Conservation (phyloP, 2,888 invertebrate species). For the Hypercompe scribonia region DNA sequence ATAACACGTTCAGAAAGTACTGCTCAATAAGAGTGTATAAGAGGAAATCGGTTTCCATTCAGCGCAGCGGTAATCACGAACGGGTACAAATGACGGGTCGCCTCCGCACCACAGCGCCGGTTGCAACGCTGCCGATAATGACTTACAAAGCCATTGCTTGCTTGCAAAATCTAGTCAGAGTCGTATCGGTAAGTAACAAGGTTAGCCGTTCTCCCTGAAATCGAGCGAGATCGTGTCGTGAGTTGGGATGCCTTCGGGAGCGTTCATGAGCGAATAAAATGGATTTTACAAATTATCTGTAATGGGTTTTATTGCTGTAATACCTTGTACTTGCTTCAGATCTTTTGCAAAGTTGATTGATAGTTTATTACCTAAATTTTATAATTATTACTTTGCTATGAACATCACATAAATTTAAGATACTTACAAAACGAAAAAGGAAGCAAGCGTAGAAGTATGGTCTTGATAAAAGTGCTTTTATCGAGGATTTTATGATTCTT, state of each 20-base stretch:
- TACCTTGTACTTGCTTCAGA: constrained; percentile 67
- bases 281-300: constrained; percentile 76
- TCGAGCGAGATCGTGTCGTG: constrained; percentile 68
- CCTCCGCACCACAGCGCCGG: constrained; percentile 43
- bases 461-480: constrained; percentile 75
- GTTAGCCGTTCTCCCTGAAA: constrained; percentile 67
- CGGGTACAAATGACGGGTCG: constrained; percentile 68
- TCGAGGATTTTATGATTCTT: constrained; percentile 78
- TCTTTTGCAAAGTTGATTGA: constrained; percentile 61
- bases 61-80: constrained; percentile 75
- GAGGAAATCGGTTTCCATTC: constrained; percentile 74
- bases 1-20: constrained; percentile 69
- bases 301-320: constrained; percentile 76
- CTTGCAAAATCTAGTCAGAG: constrained; percentile 77
- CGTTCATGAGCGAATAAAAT: constrained; percentile 77
- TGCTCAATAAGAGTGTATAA: constrained; percentile 67
- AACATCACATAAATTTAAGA: constrained; percentile 44
- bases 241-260: constrained; percentile 77
- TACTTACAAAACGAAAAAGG: constrained; percentile 70
- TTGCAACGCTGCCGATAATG: constrained; percentile 76
- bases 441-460: constrained; percentile 71
- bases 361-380: constrained; percentile 41
- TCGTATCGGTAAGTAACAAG: constrained; percentile 76
- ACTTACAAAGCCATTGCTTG: constrained; percentile 77
- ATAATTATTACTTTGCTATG: constrained; percentile 31